Base-by-base conservation (phyloP, 1,140 invertebrate genomes). In the Leptinotarsa undecemlineata region DNA sequence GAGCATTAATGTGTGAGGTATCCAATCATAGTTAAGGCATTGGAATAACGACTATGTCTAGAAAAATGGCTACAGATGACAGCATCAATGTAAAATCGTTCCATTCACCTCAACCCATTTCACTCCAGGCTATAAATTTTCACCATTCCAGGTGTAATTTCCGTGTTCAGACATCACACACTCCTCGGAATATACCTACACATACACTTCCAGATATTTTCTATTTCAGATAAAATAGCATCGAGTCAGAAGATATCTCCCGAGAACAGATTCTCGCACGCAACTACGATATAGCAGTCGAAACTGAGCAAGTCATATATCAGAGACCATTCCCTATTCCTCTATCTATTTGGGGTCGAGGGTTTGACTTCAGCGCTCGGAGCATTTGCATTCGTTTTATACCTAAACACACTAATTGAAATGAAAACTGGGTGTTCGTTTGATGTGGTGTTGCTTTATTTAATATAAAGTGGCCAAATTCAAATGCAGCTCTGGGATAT, bases 371-470 rank as follows among this genome's bases (percentile, higher is more conserved):
- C 15, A 19, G 17, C 17, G 17, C 17, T 17, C 14, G 1, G 0
- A 57, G n/a, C 51, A 4, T 57, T 57, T 57, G 51, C 51, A 57
- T 57, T 57, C 17, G 51, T 57, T 57, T n/a, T n/a, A 57, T 57
- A 57, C 51, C 17, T 4, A 2, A 2, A 19, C 51, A 57, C 51
- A 57, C 14, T 57, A 19, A 57, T 6, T 57, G 51, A 57, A 57
- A 57, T 57, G 51, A 57, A 57, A 57, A 15, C 51, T 4, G 51
- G 13, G 33, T 57, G 5, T 57, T 57, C 51, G 51, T 57, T 57
- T 57, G 51, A 57, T 57, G 51, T 57, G 51, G 51, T 57, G 51
- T 57, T 19, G 51, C 15, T 57, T 57, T 57, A 57, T 57, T 19
- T 8, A 19, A 57, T 57, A 57, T 57, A 57, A 57, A 57, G 15